Evolutionary conservation across 2,113 vertebrate genomes (phyloP).

Genomic region (Sitta europaea): DNA sequence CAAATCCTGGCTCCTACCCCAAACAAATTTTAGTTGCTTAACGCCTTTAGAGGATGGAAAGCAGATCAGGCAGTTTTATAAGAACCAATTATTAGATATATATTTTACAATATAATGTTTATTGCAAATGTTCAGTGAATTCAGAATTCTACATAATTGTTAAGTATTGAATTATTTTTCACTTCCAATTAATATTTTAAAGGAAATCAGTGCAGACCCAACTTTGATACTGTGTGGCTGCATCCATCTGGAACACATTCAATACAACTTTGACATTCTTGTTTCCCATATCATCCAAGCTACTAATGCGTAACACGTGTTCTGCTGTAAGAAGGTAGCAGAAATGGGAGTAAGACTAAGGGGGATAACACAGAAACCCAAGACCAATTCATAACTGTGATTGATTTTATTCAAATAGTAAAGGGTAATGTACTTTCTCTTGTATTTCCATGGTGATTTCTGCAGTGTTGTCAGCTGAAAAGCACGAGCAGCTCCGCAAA

Average conservation of each 20-base stretch:
- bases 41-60: background rate
- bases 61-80: background rate
- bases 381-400: conserved; percentile 23
- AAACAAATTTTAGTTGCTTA: background rate
- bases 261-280: conserved; percentile 40
- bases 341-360: conserved; percentile 25
- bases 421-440: conserved; percentile 50
- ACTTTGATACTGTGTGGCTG: conserved; percentile 10
- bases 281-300: conserved; percentile 62
- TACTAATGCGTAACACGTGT: conserved; percentile 67
- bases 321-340: conserved; percentile 56
- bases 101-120: background rate
- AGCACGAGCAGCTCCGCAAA: conserved; percentile 45
- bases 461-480: conserved; percentile 55
- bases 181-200: conserved; percentile 36
- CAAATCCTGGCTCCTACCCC: background rate
- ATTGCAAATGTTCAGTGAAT: background rate
- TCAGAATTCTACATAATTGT: background rate
- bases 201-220: background rate
- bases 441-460: conserved; percentile 63
- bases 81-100: background rate
- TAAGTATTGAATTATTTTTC: conserved; percentile 30
- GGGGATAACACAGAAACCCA: conserved; percentile 43
- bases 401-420: conserved; percentile 49
- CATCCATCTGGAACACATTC: conserved; percentile 72